Evolutionary conservation across 2,888 invertebrate genomes (phyloP).

Genomic region (Ormyrus rosae): DNA sequence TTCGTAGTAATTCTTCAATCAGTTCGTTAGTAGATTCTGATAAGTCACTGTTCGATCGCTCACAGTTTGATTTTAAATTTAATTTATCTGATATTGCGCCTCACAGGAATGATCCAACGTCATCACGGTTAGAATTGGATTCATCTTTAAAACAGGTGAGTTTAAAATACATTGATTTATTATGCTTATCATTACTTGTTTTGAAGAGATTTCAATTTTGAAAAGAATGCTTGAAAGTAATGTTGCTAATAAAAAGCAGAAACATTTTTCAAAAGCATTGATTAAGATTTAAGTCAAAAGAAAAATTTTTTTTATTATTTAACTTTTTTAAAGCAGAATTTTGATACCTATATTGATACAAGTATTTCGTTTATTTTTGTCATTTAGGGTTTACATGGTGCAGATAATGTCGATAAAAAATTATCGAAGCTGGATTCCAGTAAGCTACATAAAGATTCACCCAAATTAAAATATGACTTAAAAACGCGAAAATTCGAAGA

Average conservation of each 20-base stretch:
- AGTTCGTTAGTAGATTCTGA: conserved; percentile 74
- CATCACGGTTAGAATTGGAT: conserved; percentile 56
- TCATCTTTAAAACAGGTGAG: conserved; percentile 53
- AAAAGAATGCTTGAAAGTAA: too few species aligned
- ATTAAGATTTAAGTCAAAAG: neutral
- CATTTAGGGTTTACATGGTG: conserved; percentile 29
- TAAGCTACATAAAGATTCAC: conserved; percentile 53
- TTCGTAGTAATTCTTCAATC: conserved; percentile 75
- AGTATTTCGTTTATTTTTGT: neutral
- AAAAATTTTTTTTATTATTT: neutral
- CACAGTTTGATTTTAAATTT: conserved; percentile 65
- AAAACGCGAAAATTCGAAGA: conserved; percentile 72
- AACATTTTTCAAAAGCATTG: too few species aligned
- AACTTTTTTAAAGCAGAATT: too few species aligned
- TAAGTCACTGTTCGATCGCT: conserved; percentile 72
- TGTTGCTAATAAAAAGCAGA: too few species aligned
- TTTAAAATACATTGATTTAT: conserved; percentile 15
- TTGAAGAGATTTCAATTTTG: neutral
- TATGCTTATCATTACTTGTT: conserved; percentile 20
- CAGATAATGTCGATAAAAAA: conserved; percentile 48
- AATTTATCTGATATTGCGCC: conserved; percentile 64
- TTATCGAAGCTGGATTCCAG: conserved; percentile 36
- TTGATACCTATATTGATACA: neutral
- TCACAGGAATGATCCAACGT: conserved; percentile 60
- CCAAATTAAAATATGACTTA: conserved; percentile 67